A percentile compares a stretch with the other conserved stretches of the same genome.
Evolutionary conservation across 2,113 vertebrate species (phyloP).

Genomic region (Atrichornis clamosus): DNA sequence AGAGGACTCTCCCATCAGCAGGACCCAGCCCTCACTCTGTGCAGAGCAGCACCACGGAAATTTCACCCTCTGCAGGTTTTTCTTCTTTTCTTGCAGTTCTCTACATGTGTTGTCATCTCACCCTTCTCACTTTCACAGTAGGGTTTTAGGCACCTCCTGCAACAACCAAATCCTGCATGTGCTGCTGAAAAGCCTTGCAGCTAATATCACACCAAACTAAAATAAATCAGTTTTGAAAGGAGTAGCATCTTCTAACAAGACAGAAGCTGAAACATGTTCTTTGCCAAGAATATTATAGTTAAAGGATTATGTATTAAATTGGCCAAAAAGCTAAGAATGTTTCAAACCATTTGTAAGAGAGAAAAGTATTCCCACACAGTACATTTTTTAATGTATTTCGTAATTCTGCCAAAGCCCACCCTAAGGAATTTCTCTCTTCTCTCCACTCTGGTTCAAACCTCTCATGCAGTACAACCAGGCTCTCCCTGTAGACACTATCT

Average conservation of each 20-base stretch:
- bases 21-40: not conserved
- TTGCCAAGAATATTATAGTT: not conserved
- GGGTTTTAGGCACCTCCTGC: not conserved
- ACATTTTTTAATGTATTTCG: not conserved
- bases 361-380: not conserved
- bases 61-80: not conserved
- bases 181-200: not conserved
- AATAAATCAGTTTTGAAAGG: not conserved
- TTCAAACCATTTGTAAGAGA: not conserved
- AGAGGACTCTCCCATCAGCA: not conserved
- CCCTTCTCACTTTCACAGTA: not conserved
- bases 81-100: not conserved
- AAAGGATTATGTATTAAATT: not conserved
- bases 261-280: not conserved
- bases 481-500: not conserved
- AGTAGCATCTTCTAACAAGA: not conserved
- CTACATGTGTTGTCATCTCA: not conserved
- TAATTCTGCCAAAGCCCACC: not conserved
- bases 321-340: not conserved
- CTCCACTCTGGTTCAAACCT: not conserved
- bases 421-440: not conserved
- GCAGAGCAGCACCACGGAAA: rapidly evolving
- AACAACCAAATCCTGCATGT: not conserved
- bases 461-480: not conserved
- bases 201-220: not conserved